These are phyloP conservation scores for Euplagia quadripunctaria DNA, from an alignment of 2,888 invertebrate species.

Conservation along the genomic window DNA sequence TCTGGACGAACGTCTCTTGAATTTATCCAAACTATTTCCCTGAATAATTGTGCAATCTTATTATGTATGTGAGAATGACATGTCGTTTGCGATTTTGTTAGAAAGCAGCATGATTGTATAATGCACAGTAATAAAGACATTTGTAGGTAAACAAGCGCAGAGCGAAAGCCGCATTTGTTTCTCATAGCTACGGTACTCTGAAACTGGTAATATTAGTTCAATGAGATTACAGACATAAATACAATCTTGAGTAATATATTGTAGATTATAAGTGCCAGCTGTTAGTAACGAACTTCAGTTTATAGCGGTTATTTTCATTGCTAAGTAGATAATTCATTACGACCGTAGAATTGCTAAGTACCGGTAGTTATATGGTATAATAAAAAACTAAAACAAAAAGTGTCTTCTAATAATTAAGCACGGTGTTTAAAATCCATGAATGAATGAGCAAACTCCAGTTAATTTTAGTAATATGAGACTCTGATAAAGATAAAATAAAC, in stretches of 20 bases:
- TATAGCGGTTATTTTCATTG: constrained; percentile 40
- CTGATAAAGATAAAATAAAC: not conserved
- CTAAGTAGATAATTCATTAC: constrained; percentile 35
- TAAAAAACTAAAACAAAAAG: constrained; percentile 29
- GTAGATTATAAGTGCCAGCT: constrained; percentile 36
- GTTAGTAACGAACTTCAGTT: constrained; percentile 40
- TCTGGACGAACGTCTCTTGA: constrained; percentile 58
- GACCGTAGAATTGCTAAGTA: constrained; percentile 17
- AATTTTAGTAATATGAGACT: not conserved
- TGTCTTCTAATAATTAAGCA: constrained; percentile 8
- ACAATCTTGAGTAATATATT: constrained; percentile 45
- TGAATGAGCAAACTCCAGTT: not conserved
- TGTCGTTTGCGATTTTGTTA: constrained; percentile 49
- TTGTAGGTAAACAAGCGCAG: constrained; percentile 51
- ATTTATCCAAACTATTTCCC: constrained; percentile 61
- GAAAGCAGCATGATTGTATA: constrained; percentile 52
- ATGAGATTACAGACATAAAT: constrained; percentile 43
- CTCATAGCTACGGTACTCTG: constrained; percentile 36
- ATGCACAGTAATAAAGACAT: constrained; percentile 60
- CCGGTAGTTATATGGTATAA: constrained; percentile 9
- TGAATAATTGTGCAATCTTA: constrained; percentile 65
- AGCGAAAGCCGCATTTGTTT: constrained; percentile 58
- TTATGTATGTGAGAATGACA: constrained; percentile 65
- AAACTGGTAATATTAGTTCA: constrained; percentile 44
- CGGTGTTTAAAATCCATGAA: constrained; percentile 1